A percentile compares a stretch with the other conserved stretches of the same genome.
Evolutionary conservation across 1,140 invertebrate genomes (phyloP).

Genomic region (Caligus rogercresseyi): DNA sequence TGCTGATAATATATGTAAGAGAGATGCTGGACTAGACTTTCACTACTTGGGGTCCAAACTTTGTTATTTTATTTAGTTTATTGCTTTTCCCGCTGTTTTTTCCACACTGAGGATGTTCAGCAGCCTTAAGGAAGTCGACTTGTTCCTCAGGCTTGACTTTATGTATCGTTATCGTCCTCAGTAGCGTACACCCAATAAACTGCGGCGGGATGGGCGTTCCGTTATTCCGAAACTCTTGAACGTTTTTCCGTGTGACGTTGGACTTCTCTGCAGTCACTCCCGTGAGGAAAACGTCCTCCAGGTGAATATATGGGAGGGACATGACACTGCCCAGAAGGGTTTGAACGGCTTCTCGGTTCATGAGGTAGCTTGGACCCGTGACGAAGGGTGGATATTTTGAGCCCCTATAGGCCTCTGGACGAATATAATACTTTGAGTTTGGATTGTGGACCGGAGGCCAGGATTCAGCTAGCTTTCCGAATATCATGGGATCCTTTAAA

Average conservation of each 20-base stretch:
- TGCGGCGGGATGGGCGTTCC: constrained; percentile 3
- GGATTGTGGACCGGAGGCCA: constrained; percentile 19
- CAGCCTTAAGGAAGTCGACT: background rate
- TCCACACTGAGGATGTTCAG: constrained; percentile 2
- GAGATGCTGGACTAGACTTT: no score
- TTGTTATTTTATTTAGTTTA: no score
- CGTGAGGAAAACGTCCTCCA: constrained; percentile 34
- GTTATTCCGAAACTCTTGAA: constrained; percentile 17
- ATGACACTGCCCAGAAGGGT: constrained; percentile 23
- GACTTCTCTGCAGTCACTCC: constrained; percentile 21
- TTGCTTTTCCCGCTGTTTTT: no score
- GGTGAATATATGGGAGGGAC: constrained; percentile 27
- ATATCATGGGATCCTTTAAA: constrained; percentile 32
- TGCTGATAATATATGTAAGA: no score
- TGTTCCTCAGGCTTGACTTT: constrained; percentile 11
- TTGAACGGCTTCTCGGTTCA: constrained; percentile 23
- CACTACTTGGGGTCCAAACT: no score
- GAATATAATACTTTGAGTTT: constrained; percentile 17
- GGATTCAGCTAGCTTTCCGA: constrained; percentile 50
- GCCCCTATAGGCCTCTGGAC: constrained; percentile 20
- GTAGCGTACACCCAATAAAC: constrained; percentile 18
- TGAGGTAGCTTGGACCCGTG: constrained; percentile 27
- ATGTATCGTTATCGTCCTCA: constrained; percentile 17
- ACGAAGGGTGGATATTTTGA: constrained; percentile 25
- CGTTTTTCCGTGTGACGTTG: constrained; percentile 4